These are phyloP conservation scores for Callyntrura guangdongensis DNA, from an alignment of 2,888 invertebrate species.

Conservation along the genomic window DNA sequence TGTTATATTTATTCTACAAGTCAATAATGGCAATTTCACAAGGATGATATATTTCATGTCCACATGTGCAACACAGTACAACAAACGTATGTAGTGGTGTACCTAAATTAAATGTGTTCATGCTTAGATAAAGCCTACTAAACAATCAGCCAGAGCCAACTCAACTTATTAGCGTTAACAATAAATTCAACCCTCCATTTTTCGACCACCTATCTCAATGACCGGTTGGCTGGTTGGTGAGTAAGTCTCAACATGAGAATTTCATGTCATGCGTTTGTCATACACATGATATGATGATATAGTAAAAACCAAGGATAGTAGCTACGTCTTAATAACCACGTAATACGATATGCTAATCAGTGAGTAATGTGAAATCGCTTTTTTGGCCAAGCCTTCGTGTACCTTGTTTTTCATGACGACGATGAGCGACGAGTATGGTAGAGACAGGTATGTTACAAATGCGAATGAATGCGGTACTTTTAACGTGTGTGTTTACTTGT, in stretches of 20 bases:
- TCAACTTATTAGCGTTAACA: not conserved
- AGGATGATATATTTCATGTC: too few relatives aligned
- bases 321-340: slow-evolving; percentile 36
- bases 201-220: not conserved
- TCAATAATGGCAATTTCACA: too few relatives aligned
- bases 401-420: not conserved
- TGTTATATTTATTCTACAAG: too few relatives aligned
- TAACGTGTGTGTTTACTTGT: not conserved
- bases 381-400: slow-evolving; percentile 57
- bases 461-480: not conserved
- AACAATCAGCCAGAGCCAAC: not conserved
- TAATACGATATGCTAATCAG: slow-evolving; percentile 66
- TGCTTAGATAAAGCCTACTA: too few relatives aligned
- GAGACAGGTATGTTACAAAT: not conserved
- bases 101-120: too few relatives aligned
- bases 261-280: not conserved
- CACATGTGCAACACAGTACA: too few relatives aligned
- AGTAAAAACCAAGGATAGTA: not conserved
- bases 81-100: too few relatives aligned
- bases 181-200: not conserved
- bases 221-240: not conserved
- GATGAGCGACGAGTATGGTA: not conserved
- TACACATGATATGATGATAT: not conserved
- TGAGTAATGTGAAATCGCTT: slow-evolving; percentile 51
- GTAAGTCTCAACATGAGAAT: not conserved